Evolutionary conservation across 2,888 invertebrate species (phyloP).

Genomic region (Crepidodera aurea): DNA sequence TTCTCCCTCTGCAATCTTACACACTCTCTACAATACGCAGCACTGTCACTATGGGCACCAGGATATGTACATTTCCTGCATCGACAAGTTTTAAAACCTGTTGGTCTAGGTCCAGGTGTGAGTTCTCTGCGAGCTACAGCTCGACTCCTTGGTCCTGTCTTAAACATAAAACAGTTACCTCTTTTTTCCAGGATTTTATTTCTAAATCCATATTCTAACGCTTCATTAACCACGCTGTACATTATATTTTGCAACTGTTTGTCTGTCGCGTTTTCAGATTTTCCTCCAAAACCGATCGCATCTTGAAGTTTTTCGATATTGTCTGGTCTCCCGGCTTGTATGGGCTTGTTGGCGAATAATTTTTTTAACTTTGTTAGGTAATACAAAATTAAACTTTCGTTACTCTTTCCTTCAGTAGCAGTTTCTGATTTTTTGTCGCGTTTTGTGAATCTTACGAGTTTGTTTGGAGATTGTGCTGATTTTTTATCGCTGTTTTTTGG

Average conservation of each 20-base stretch:
- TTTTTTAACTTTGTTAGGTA: slow-evolving; percentile 47
- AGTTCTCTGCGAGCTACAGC: slow-evolving; percentile 27
- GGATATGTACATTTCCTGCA: slow-evolving; percentile 26
- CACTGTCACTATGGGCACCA: not conserved
- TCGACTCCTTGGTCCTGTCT: slow-evolving; percentile 11
- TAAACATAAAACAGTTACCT: slow-evolving; percentile 46
- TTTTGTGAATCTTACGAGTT: not conserved
- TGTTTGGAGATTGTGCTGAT: not conserved
- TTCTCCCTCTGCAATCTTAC: not conserved
- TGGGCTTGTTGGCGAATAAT: slow-evolving; percentile 38
- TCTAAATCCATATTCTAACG: slow-evolving; percentile 49
- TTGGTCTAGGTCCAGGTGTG: slow-evolving; percentile 34
- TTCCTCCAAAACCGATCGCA: slow-evolving; percentile 12
- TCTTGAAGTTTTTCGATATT: slow-evolving; percentile 30
- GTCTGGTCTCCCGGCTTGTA: not conserved
- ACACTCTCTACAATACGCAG: not conserved
- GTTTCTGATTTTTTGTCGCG: not conserved
- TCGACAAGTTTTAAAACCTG: slow-evolving; percentile 7
- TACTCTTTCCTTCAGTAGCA: slow-evolving; percentile 36
- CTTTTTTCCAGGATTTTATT: slow-evolving; percentile 47
- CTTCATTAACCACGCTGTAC: slow-evolving; percentile 48
- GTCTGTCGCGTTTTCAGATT: slow-evolving; percentile 12
- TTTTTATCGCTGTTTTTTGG: not conserved
- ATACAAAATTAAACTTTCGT: slow-evolving; percentile 47
- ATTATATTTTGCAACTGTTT: slow-evolving; percentile 34